Conservation (phyloP, 2,797 vertebrate species). For the Alca torda region DNA sequence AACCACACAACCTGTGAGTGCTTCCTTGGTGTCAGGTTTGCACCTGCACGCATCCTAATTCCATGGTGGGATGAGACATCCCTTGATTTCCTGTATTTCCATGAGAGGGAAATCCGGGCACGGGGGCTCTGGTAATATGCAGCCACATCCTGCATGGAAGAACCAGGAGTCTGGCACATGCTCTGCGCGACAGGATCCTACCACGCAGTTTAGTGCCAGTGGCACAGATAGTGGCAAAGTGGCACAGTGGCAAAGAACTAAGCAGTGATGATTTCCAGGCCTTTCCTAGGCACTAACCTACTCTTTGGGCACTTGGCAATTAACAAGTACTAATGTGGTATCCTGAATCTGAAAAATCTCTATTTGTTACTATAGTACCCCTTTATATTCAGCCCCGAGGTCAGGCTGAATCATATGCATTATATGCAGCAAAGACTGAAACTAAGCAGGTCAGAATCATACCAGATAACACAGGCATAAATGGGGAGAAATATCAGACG, state of each 20-base stretch:
- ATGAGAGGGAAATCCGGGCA: not conserved
- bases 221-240: too few relatives aligned
- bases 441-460: not conserved
- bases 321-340: not conserved
- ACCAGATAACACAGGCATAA: not conserved
- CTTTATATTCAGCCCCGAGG: not conserved
- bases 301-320: not conserved
- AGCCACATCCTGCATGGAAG: not conserved
- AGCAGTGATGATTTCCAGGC: not conserved
- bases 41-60: not conserved
- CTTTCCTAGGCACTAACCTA: not conserved
- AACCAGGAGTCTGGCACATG: not conserved
- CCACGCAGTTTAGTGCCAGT: not conserved
- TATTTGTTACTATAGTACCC: not conserved
- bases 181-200: not conserved
- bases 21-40: not conserved
- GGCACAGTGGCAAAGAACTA: too few relatives aligned
- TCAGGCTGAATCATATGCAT: not conserved
- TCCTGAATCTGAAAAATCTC: not conserved
- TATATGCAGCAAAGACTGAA: not conserved
- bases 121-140: not conserved
- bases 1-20: not conserved
- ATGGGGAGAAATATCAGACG: not conserved
- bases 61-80: not conserved
- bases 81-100: not conserved